Conservation (phyloP, 2,113 vertebrate species). For the Turnix velox region DNA sequence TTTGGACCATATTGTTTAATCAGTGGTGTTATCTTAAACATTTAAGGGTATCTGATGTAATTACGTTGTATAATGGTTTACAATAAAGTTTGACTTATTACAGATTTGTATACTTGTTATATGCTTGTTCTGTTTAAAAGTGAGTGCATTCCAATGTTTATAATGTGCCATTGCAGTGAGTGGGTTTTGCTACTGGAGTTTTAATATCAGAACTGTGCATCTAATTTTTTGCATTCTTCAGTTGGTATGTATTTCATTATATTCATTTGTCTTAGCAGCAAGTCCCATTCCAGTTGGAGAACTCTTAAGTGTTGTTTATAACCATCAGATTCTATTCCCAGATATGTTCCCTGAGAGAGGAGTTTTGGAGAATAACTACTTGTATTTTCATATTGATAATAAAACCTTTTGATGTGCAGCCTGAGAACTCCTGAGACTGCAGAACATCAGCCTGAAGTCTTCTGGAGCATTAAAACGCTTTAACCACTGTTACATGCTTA, state of each 20-base stretch:
- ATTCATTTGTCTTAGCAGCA: background rate
- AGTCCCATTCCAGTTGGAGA: background rate
- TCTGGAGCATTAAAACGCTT: background rate
- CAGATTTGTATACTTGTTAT: slow-evolving; percentile 11
- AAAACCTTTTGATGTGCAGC: background rate
- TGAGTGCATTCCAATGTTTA: accelerated
- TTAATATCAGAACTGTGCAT: background rate
- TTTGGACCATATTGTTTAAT: slow-evolving; percentile 37
- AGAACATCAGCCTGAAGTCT: background rate
- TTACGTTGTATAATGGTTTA: slow-evolving; percentile 79
- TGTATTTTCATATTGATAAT: background rate
- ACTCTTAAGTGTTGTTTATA: background rate
- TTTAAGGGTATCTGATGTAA: slow-evolving; percentile 67
- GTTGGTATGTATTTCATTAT: background rate
- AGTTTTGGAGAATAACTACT: background rate
- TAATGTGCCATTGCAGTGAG: background rate
- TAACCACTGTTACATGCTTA: too few relatives aligned
- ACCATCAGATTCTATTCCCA: background rate
- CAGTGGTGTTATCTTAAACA: slow-evolving; percentile 53
- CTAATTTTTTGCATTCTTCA: background rate
- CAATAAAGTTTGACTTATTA: slow-evolving; percentile 82
- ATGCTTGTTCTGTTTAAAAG: background rate
- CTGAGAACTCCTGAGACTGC: background rate
- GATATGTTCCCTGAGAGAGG: background rate
- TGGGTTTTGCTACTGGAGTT: background rate